Evolutionary conservation across 2,888 invertebrate species (phyloP), one percentile per base, ranked within the genome.

Genomic region (Harpalus rubripes): DNA sequence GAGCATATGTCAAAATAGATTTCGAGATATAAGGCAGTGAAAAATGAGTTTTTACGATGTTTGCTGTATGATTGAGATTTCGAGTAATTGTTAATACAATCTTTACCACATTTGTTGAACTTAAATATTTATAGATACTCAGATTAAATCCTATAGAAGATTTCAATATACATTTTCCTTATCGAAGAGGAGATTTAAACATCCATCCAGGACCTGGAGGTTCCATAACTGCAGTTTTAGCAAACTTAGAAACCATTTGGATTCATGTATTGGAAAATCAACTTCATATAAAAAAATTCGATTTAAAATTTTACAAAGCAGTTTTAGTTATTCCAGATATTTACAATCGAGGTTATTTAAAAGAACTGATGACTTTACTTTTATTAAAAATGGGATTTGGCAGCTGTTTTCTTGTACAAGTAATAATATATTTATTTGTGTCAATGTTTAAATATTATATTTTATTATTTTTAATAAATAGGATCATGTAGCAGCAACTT

Each of bases 211-310:
- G 95, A 81, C 93, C 96, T 18, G 98, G 98, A 0, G 98, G 98
- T 0, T 97, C 98, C 0, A 92, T 98, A 82, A 95, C 96, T 7
- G 94, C 97, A 0, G 95, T 98, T 5, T 90, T 98, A 59, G 95
- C 96, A 85, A 97, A 98, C 91, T 89, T 98, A 81, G 96, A 97
- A 90, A 93, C 95, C 0, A 98, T 99, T 88, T 98, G 98, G 98
- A 94, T 95, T 78, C 93, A 95, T 87, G 95, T 96, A 0, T 93
- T 98, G 85, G 94, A 95, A 87, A 93, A 94, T 22, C 95, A 95
- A 88, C 93, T 98, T 87, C 94, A 95, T 87, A 97, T 98, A 88
- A 94, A 94, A 0, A 90, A 93, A 8, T 92, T 92, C 86, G 94
- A 95, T 86, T 92, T 96, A 5, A 93, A 95, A 90, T 94, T 95